These are phyloP conservation scores for Parnassius glacialis DNA, from an alignment of 2,888 invertebrate genomes.

Conservation along the genomic window DNA sequence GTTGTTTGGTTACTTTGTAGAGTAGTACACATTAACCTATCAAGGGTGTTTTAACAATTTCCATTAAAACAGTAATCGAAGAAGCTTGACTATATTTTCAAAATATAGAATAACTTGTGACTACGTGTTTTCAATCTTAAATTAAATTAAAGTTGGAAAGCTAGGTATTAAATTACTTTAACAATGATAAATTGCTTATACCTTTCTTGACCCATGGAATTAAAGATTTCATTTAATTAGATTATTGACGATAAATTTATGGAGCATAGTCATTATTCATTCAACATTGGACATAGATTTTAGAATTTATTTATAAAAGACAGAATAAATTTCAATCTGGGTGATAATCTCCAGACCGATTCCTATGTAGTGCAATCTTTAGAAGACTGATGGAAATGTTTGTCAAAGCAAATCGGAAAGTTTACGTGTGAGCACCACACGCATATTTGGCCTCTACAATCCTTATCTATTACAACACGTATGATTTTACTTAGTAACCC, in stretches of 20 bases:
- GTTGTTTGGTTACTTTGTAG: slow-evolving; percentile 2
- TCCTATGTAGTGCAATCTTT: no score
- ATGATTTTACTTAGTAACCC: no score
- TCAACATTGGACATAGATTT: no score
- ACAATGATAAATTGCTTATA: slow-evolving; percentile 18
- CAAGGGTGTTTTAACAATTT: slow-evolving; percentile 15
- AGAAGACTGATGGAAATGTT: no score
- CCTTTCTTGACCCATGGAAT: neutral
- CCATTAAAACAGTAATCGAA: slow-evolving; percentile 22
- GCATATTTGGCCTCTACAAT: no score
- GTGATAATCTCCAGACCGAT: no score
- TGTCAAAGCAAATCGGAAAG: no score
- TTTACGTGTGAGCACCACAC: no score
- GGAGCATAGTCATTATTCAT: neutral
- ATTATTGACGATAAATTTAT: neutral
- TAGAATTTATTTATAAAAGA: no score
- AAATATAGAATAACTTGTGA: slow-evolving; percentile 22
- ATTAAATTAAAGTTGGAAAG: slow-evolving; percentile 21
- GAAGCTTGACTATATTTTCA: slow-evolving; percentile 22
- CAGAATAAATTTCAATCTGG: no score
- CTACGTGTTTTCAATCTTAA: slow-evolving; percentile 21
- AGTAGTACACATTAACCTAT: slow-evolving; percentile 7
- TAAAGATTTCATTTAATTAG: slow-evolving; percentile 9
- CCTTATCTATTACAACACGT: no score
- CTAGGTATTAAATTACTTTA: slow-evolving; percentile 19